phyloP scores from a whole-genome alignment of 2,888 invertebrate species.

The Platycnemis pennipes region DNA sequence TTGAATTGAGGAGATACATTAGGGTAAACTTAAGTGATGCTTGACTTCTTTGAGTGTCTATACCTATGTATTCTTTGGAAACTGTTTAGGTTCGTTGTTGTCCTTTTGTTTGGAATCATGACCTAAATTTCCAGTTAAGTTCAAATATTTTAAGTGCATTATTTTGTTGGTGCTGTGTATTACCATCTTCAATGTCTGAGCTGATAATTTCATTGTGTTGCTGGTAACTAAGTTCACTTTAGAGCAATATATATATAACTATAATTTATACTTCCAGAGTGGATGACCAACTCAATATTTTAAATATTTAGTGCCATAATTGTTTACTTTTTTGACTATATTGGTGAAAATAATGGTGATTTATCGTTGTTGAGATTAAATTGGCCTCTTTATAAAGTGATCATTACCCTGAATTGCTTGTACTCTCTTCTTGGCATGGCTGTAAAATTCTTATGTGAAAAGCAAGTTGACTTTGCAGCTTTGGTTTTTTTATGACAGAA shows the following conservation, averaged over 20 bases:
- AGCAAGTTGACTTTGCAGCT: too few relatives aligned
- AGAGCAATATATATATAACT: constrained; percentile 17
- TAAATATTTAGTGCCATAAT: constrained; percentile 11
- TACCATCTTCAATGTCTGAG: constrained; percentile 24
- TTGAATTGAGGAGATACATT: background rate
- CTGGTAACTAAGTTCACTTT: constrained; percentile 45
- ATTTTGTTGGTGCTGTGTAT: constrained; percentile 52
- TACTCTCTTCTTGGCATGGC: background rate
- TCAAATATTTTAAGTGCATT: background rate
- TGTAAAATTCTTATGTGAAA: background rate
- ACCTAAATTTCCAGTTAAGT: background rate
- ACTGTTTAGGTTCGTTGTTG: background rate
- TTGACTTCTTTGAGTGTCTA: too few relatives aligned
- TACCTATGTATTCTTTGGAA: background rate
- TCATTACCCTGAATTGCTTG: background rate
- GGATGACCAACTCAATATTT: background rate
- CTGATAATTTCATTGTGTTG: background rate
- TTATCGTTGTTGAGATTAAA: background rate
- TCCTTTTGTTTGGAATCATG: background rate
- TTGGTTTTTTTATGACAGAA: too few relatives aligned
- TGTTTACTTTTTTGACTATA: background rate
- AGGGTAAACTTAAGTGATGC: background rate
- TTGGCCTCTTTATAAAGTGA: background rate
- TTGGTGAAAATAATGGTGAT: background rate
- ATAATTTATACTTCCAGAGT: constrained; percentile 49